Evolutionary conservation across 2,113 vertebrate species (phyloP).

Genomic region (Progne subis): DNA sequence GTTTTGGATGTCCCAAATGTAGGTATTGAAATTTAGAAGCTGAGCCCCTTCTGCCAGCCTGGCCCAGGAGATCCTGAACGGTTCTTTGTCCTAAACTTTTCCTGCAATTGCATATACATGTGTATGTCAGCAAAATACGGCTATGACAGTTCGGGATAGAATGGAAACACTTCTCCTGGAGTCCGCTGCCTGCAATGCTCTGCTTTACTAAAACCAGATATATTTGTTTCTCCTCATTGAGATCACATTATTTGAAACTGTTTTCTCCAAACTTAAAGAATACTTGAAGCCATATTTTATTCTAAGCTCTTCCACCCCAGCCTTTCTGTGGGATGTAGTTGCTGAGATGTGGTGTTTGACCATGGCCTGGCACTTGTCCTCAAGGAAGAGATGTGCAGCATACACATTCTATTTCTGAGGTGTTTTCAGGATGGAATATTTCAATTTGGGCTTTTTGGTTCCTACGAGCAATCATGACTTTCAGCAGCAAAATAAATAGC

Average conservation of each 20-base stretch:
- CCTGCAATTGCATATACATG: slow-evolving; percentile 61
- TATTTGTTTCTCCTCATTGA: background rate
- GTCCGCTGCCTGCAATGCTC: rapidly evolving
- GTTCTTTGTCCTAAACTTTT: slow-evolving; percentile 74
- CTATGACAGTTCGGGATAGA: background rate
- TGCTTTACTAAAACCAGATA: background rate
- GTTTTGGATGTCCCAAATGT: slow-evolving; percentile 77
- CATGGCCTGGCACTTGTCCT: background rate
- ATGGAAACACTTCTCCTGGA: background rate
- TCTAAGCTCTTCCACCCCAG: background rate
- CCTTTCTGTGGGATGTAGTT: background rate
- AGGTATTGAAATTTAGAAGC: slow-evolving; percentile 75
- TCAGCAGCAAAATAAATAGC: background rate
- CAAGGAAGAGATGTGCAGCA: background rate
- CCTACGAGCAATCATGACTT: background rate
- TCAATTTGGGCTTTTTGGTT: background rate
- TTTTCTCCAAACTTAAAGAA: background rate
- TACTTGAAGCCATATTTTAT: background rate
- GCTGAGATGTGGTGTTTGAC: background rate
- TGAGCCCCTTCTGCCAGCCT: slow-evolving; percentile 69
- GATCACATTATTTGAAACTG: background rate
- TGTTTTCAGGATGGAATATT: background rate
- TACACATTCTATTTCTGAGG: background rate
- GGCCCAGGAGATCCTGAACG: slow-evolving; percentile 74
- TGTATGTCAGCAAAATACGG: rapidly evolving